phyloP scores from a whole-genome alignment of 1,140 invertebrate species.

The Drosophila sechellia region DNA sequence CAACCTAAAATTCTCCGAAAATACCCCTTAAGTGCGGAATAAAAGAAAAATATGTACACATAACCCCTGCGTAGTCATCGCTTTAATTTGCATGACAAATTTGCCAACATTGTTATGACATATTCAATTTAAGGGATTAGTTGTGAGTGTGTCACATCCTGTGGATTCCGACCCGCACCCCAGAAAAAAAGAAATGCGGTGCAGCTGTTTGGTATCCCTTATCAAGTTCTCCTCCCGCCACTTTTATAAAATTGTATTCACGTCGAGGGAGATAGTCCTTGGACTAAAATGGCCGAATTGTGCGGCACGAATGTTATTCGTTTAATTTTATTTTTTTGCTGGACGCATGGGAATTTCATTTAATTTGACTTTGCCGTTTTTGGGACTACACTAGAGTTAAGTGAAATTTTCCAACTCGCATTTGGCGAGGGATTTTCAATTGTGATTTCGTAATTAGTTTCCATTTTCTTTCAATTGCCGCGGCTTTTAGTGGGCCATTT shows the following conservation, averaged over 20 bases:
- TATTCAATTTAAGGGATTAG: conserved; percentile 83
- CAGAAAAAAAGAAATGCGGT: neutral
- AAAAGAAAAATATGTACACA: conserved; percentile 28
- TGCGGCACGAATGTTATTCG: conserved; percentile 30
- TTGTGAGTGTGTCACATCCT: conserved; percentile 45
- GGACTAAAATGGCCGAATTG: conserved; percentile 40
- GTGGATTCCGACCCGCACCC: neutral
- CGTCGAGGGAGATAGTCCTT: conserved; percentile 16
- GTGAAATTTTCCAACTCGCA: conserved; percentile 36
- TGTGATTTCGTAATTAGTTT: conserved; percentile 53
- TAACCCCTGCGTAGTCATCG: conserved; percentile 66
- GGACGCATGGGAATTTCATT: conserved; percentile 54
- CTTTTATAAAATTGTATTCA: conserved; percentile 25
- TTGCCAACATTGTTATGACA: conserved; percentile 80
- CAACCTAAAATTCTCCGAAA: neutral
- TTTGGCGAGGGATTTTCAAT: conserved; percentile 30
- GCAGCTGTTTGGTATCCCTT: conserved; percentile 44
- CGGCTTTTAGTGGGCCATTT: neutral
- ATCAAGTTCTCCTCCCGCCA: conserved; percentile 18
- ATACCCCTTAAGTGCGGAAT: conserved; percentile 28
- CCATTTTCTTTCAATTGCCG: conserved; percentile 19
- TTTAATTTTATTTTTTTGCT: conserved; percentile 31
- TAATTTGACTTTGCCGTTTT: conserved; percentile 47
- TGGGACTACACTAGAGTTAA: conserved; percentile 13
- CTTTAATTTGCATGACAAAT: conserved; percentile 83